Base-by-base conservation (phyloP, 2,888 invertebrate genomes). In the Apamea epomidion region DNA sequence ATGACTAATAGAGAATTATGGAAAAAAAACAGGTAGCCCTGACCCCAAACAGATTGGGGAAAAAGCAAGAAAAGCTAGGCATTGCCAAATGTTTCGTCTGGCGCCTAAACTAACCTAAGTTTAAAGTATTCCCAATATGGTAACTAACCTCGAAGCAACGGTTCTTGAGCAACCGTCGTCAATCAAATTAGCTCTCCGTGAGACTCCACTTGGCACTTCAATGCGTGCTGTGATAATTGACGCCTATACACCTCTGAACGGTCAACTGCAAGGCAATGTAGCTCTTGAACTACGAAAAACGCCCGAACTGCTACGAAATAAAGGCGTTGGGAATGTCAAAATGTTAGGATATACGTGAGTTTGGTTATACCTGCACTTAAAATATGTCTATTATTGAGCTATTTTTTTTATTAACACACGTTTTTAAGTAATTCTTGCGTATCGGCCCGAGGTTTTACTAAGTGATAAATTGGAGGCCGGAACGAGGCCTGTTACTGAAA, bases 131-230 rank as follows among this genome's bases (percentile, higher is more conserved):
- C 5, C 45, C 16, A 74, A 69, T 72, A 75, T 45, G 25, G 18
- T 74, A 81, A 79, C 60, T 85, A 78, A 65, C 74, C 78, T 82
- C 74, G 78, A 86, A 81, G 45, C 93, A 94, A 93, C 94, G 92
- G 94, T 77, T 93, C 93, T 95, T 94, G 93, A 87, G 92, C 84
- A 91, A 93, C 91, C 60, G 84, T 91, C 92, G 95, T 92, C 95
- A 94, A 93, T 94, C 95, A 95, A 95, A 95, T 95, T 95, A 95
- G 95, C 92, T 88, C 84, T 90, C 91, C 96, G 96, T 96, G 96
- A 94, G 93, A 81, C 82, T 85, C 83, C 91, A 92, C 93, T 96
- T 96, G 91, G 92, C 94, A 93, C 91, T 85, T 92, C 95, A 93
- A 95, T 94, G 91, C 87, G 84, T 82, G 80, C 60, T 51, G 80